These are phyloP conservation scores for Drosophila trapezifrons DNA, from an alignment of 1,140 invertebrate species.

Conservation along the genomic window DNA sequence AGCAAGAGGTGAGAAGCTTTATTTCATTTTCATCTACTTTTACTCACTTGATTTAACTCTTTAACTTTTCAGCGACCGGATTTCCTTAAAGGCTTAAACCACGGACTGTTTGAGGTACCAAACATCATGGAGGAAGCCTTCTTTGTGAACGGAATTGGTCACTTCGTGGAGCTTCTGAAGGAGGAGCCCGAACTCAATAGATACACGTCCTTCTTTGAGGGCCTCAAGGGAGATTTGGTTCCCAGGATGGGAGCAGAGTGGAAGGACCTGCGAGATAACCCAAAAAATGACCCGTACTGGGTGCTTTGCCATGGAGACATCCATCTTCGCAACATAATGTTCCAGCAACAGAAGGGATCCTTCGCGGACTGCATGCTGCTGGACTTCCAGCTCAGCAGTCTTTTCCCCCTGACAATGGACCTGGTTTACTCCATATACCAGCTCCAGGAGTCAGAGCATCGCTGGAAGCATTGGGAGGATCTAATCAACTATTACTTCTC, in stretches of 20 bases:
- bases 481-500: slow-evolving; percentile 53
- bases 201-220: slow-evolving; percentile 28
- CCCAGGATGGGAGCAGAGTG: slow-evolving; percentile 2
- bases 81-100: slow-evolving; percentile 33
- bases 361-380: slow-evolving; percentile 56
- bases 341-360: slow-evolving; percentile 32
- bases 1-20: slow-evolving; percentile 36
- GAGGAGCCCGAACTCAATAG: slow-evolving; percentile 25
- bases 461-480: slow-evolving; percentile 31
- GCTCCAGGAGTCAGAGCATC: slow-evolving; percentile 37
- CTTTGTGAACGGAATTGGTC: slow-evolving; percentile 33
- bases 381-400: slow-evolving; percentile 55
- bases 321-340: slow-evolving; percentile 63
- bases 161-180: slow-evolving; percentile 45
- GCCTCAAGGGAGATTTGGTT: slow-evolving; percentile 6
- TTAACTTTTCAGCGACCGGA: slow-evolving; percentile 25
- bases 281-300: slow-evolving; percentile 12
- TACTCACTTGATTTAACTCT: neutral
- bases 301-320: slow-evolving; percentile 49
- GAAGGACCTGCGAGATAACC: slow-evolving; percentile 2
- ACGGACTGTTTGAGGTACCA: slow-evolving; percentile 35
- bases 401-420: slow-evolving; percentile 49
- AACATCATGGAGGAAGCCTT: slow-evolving; percentile 25
- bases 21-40: neutral
- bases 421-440: slow-evolving; percentile 51